A percentile compares a stretch with the other conserved stretches of the same genome.
phyloP scores from a whole-genome alignment of 2,797 vertebrate species.

The Antennarius maculatus region DNA sequence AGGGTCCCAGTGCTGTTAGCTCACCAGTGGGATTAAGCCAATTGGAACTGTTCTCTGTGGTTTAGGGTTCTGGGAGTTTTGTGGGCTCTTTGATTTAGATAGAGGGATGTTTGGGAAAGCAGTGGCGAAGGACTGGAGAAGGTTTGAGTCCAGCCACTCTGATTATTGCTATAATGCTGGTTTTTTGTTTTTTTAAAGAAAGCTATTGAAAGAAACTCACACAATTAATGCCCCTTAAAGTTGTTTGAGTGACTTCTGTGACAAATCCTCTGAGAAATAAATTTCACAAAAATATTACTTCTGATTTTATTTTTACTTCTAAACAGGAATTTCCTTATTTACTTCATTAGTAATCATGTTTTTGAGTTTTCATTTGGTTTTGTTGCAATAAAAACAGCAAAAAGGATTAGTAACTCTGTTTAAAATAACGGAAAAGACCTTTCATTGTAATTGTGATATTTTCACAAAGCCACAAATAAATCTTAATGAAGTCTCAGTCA shows the following conservation, averaged over 20 bases:
- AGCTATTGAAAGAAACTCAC: constrained; percentile 20
- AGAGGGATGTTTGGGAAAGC: constrained; percentile 64
- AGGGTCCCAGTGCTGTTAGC: constrained; percentile 75
- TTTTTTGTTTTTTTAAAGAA: constrained; percentile 2
- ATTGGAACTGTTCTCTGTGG: constrained; percentile 81
- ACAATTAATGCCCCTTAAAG: constrained; percentile 31
- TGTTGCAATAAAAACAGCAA: constrained; percentile 14
- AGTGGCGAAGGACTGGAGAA: constrained; percentile 20
- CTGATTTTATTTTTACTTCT: constrained; percentile 5
- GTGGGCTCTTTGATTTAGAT: constrained; percentile 78
- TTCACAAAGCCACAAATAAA: constrained; percentile 6
- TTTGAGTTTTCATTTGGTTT: constrained; percentile 21
- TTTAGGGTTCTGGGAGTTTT: constrained; percentile 71
- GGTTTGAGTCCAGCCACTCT: constrained; percentile 21
- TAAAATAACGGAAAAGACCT: constrained; percentile 27
- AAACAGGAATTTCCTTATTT: constrained; percentile 49
- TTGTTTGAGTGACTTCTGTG: constrained; percentile 1
- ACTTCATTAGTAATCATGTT: constrained; percentile 33
- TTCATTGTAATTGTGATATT: constrained; percentile 29
- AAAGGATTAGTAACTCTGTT: constrained; percentile 27
- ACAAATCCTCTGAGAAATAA: constrained; percentile 13
- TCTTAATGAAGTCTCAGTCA: not conserved
- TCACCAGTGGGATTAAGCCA: constrained; percentile 75
- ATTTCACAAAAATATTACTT: constrained; percentile 32
- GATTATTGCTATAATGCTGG: constrained; percentile 55